These are phyloP conservation scores for Hyposoter didymator DNA, from an alignment of 2,888 invertebrate genomes.

Conservation along the genomic window DNA sequence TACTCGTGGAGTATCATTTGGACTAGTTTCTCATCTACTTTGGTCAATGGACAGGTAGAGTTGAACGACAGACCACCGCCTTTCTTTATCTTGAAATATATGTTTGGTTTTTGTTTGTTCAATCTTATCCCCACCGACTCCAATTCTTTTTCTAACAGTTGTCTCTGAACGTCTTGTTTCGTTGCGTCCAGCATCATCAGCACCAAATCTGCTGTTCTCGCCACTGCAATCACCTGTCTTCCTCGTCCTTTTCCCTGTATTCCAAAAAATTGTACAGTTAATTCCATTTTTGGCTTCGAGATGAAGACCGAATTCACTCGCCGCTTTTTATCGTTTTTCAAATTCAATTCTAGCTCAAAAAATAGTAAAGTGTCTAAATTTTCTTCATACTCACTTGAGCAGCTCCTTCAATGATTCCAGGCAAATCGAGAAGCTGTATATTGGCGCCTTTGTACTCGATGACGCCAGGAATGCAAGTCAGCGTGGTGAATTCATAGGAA, in stretches of 20 bases:
- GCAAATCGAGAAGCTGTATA: constrained; percentile 98
- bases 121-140: constrained; percentile 99
- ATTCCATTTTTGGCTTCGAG: no score
- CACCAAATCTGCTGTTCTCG: constrained; percentile 98
- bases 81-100: constrained; percentile 99
- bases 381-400: constrained; percentile 87
- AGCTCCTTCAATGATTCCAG: constrained; percentile 99
- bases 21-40: constrained; percentile 98
- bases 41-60: constrained; percentile 96
- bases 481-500: constrained; percentile 98
- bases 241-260: constrained; percentile 93
- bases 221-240: constrained; percentile 98
- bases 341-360: no score
- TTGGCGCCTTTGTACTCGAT: constrained; percentile 99
- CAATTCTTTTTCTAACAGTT: constrained; percentile 96
- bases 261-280: neutral
- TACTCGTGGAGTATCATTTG: constrained; percentile 99
- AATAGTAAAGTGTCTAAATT: neutral
- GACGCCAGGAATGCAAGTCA: constrained; percentile 99
- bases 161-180: constrained; percentile 98
- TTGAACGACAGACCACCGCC: constrained; percentile 99
- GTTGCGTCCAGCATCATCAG: constrained; percentile 99
- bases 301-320: no score
- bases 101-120: constrained; percentile 97
- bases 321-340: no score